Conservation (phyloP, 2,113 vertebrate species). For the Paratilapia polleni region DNA sequence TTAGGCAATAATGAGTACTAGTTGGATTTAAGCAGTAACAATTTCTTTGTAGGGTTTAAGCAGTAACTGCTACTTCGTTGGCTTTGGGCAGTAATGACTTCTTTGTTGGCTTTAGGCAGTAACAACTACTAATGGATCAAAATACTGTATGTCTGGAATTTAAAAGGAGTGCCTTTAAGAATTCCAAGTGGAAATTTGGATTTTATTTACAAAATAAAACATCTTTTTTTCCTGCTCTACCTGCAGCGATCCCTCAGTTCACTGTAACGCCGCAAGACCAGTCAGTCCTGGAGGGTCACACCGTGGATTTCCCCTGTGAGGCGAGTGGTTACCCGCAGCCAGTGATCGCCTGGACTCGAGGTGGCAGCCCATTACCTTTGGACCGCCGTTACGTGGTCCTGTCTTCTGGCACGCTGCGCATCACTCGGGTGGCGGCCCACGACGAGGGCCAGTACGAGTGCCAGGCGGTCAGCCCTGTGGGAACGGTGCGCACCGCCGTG, state of each 20-base stretch:
- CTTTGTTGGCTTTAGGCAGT: too few relatives aligned
- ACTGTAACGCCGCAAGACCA: slow-evolving; percentile 92
- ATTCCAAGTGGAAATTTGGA: too few relatives aligned
- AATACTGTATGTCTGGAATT: too few relatives aligned
- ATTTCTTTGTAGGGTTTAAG: too few relatives aligned
- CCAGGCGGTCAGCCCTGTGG: slow-evolving; percentile 93
- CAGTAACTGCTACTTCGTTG: too few relatives aligned
- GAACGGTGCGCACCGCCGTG: slow-evolving; percentile 83
- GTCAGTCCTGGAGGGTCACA: slow-evolving; percentile 90
- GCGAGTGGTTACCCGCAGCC: slow-evolving; percentile 92
- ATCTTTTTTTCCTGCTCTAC: neutral
- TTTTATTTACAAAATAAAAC: too few relatives aligned
- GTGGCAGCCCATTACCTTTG: slow-evolving; percentile 89
- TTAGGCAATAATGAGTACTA: too few relatives aligned
- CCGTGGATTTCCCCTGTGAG: slow-evolving; percentile 94
- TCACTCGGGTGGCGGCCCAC: slow-evolving; percentile 89
- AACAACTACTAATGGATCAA: too few relatives aligned
- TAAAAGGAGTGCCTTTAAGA: too few relatives aligned
- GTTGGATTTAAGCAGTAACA: too few relatives aligned
- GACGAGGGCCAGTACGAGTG: slow-evolving; percentile 98
- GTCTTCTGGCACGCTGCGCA: slow-evolving; percentile 88
- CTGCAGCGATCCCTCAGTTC: slow-evolving; percentile 90
- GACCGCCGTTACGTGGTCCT: slow-evolving; percentile 90
- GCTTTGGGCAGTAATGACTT: too few relatives aligned
- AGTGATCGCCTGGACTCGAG: slow-evolving; percentile 95